Conservation (phyloP, 2,797 vertebrate species). For the Parauchenoglanis punctatus region DNA sequence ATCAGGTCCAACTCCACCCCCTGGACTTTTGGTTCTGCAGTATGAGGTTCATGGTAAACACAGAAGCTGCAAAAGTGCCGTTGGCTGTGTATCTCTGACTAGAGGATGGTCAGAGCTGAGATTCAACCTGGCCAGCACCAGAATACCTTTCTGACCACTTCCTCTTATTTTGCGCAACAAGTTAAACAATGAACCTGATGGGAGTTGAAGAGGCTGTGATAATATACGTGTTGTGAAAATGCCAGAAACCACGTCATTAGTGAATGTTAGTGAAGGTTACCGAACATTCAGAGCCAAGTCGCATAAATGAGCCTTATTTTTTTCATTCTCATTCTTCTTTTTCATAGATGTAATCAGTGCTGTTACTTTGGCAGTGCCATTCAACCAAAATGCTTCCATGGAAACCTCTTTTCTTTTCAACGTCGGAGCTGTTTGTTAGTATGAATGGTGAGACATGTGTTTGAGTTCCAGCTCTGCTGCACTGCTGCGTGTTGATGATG, state of each 20-base stretch:
- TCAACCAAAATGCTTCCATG: slow-evolving; percentile 8
- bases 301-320: background rate
- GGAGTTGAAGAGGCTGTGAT: background rate
- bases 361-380: background rate
- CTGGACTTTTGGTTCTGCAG: background rate
- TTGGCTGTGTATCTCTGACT: background rate
- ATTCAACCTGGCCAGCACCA: background rate
- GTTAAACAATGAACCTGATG: background rate
- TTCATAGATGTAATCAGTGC: background rate
- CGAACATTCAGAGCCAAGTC: background rate
- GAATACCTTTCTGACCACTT: background rate
- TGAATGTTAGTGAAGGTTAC: too few species aligned
- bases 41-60: background rate
- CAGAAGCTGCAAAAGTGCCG: background rate
- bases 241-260: background rate
- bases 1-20: background rate
- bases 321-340: background rate
- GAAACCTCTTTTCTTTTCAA: background rate
- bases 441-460: background rate
- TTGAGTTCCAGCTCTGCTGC: background rate
- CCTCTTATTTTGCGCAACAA: background rate
- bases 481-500: background rate
- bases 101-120: background rate
- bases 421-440: too few species aligned
- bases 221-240: slow-evolving; percentile 3